These are phyloP conservation scores for Gopherus evgoodei DNA, from an alignment of 2,113 vertebrate species.

Conservation along the genomic window DNA sequence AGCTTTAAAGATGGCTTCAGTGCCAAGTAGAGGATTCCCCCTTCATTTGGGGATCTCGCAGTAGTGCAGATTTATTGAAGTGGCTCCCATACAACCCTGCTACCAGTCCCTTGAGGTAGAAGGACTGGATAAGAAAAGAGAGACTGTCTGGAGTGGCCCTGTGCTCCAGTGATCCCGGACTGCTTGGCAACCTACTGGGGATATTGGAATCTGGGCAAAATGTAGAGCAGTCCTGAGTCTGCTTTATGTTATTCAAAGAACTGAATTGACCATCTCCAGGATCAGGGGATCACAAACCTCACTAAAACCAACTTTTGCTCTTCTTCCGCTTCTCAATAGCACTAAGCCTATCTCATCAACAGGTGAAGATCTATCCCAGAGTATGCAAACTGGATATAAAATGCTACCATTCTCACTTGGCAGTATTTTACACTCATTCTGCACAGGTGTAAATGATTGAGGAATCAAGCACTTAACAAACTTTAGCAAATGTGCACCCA, in stretches of 20 bases:
- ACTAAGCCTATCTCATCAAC: background rate
- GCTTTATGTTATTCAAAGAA: background rate
- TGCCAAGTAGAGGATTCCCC: background rate
- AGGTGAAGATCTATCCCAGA: background rate
- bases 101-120: background rate
- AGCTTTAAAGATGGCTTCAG: background rate
- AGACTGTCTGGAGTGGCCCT: background rate
- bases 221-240: background rate
- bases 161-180: too few relatives aligned
- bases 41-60: background rate
- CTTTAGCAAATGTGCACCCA: background rate
- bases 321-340: background rate
- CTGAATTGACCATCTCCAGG: background rate
- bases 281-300: background rate
- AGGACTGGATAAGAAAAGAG: background rate
- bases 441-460: background rate
- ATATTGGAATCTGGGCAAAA: background rate
- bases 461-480: background rate
- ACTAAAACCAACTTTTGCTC: background rate
- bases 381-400: background rate
- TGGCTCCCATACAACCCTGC: background rate
- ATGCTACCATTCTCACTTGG: background rate
- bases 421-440: background rate
- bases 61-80: background rate
- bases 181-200: background rate